Base-by-base conservation (phyloP, 2,888 invertebrate species). In the Chymomyza procnemis region DNA sequence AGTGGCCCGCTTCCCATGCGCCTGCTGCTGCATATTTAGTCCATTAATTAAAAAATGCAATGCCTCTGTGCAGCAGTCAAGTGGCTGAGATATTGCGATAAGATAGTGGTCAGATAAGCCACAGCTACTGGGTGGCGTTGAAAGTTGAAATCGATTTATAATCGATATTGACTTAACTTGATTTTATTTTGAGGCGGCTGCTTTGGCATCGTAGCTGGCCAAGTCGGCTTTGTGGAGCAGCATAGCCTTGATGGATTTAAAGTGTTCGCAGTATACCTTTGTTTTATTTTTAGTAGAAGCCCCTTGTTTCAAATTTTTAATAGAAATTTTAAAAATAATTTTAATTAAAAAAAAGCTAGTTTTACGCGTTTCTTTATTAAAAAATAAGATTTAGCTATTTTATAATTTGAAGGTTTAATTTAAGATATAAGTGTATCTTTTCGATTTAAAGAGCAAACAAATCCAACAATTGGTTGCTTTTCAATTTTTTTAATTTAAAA, bases 11-110 rank as follows among this genome's bases (percentile, higher is more conserved):
- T 48, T 58, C 48, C 48, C 48, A 41, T 34, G 59, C 50, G 19
- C 19, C 14, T 21, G n/a, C n/a, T 61, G 60, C n/a, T 85, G 26
- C 77, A 85, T 83, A 77, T 74, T 22, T 57, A 75, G 19, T 57
- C 46, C 72, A 70, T 78, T 74, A 68, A 82, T 74, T 74, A 61
- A 79, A 61, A 79, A 64, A 59, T 68, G 34, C 67, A 65, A 12
- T 74, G 69, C 69, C 48, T 66, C 61, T 66, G 69, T 68, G 66
- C 61, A 34, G 64, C 48, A 64, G 57, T 12, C 48, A 61, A 52
- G 66, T n/a, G 65, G 57, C 50, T 46, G 22, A 75, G 80, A 75
- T 75, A 67, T 61, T 46, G 21, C 57, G 87, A 81, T 79, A 86
- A 85, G 85, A 86, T 86, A 55, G 19, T 4, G 1, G 8, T n/a